Evolutionary conservation across 2,888 invertebrate species (phyloP), one percentile per base, ranked within the genome.

Genomic region (Rosalia funebris): DNA sequence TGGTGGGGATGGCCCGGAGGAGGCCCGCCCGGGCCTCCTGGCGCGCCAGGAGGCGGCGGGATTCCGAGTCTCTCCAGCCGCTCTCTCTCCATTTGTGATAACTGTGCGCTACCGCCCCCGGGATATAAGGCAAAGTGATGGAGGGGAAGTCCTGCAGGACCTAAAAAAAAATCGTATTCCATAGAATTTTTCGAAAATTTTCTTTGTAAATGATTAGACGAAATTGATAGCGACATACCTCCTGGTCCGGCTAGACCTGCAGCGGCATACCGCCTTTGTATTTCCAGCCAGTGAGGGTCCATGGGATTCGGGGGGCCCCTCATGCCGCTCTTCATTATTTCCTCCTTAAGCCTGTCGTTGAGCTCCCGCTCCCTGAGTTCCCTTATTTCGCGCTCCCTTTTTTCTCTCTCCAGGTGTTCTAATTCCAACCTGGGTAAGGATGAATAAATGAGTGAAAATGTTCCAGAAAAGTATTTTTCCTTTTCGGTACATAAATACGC

Each of bases 1-100:
- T 84, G 81, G 61, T 84, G 85, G 57, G 85, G 85, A 14, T 77
- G 78, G 61, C 81, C 82, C 44, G 85, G 86, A 62, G 86, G 83
- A 46, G 85, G 86, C 57, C 83, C 84, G 15, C 83, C 84, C 34
- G 85, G 86, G 61, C 81, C 83, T 52, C 84, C 85, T 45, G 80
- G 81, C 52, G 84, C 84, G 54, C 25, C 25, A n/a, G n/a, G n/a
- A n/a, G n/a, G n/a, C n/a, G n/a, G n/a, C n/a, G 90, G 89, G 69
- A 89, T 91, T 79, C 94, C 94, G 73, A 95, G 84, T 75, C 93
- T 83, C 79, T 93, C 93, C 14, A 93, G 84, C 52, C 96, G 87
- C 81, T 96, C 96, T 60, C 96, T 85, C 79, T 96, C 96, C 77
- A 95, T 83, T 78, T 92, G 93, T 71, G 92, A 91, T 60, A 92